phyloP scores from a whole-genome alignment of 2,113 vertebrate genomes.

The Prionailurus viverrinus region DNA sequence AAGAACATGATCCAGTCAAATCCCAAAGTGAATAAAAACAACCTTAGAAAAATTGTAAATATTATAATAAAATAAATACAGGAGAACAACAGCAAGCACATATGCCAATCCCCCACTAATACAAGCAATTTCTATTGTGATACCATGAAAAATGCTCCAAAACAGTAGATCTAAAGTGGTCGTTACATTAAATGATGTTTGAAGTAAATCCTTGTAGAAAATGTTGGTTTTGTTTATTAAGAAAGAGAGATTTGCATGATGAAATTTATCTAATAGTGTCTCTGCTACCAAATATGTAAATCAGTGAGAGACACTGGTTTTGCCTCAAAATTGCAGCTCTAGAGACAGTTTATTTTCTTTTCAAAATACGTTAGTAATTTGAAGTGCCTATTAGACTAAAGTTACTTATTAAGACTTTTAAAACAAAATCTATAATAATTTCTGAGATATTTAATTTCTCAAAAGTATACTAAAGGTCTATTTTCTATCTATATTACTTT shows the following conservation, averaged over 20 bases:
- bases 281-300: conserved; percentile 38
- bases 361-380: neutral
- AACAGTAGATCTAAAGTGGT: conserved; percentile 22
- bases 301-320: neutral
- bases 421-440: conserved; percentile 36
- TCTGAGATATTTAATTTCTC: neutral
- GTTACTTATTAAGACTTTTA: conserved; percentile 16
- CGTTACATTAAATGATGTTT: conserved; percentile 5
- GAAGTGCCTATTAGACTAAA: neutral
- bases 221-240: conserved; percentile 52
- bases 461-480: neutral
- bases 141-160: conserved; percentile 9
- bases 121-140: neutral
- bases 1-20: conserved; percentile 34
- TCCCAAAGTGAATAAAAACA: conserved; percentile 57
- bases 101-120: neutral
- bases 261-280: conserved; percentile 4
- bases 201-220: neutral
- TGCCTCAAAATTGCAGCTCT: neutral
- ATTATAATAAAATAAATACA: conserved; percentile 31
- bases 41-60: conserved; percentile 21
- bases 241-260: conserved; percentile 27
- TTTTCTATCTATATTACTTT: neutral
- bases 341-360: neutral
- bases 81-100: neutral